Evolutionary conservation across 1,140 invertebrate species (phyloP).

Genomic region (Delia radicum): DNA sequence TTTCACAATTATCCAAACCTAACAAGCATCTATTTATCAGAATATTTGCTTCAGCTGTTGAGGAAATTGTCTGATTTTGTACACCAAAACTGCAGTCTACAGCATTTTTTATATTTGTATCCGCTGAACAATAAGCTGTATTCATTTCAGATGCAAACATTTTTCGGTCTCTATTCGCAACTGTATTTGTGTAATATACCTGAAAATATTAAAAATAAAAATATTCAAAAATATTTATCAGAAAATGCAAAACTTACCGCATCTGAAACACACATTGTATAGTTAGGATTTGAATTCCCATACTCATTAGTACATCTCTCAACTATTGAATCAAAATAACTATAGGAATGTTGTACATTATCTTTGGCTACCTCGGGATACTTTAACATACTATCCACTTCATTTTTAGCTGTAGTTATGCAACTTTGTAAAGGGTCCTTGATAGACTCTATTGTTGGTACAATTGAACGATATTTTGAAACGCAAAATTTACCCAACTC

Average conservation of each 20-base stretch:
- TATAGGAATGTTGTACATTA: background rate
- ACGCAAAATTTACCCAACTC: conserved; percentile 16
- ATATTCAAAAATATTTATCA: background rate
- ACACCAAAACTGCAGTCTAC: background rate
- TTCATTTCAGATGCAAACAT: background rate
- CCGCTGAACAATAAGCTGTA: background rate
- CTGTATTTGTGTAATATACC: background rate
- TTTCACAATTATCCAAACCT: background rate
- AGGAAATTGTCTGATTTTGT: background rate
- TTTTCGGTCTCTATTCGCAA: background rate
- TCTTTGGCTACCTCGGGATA: background rate
- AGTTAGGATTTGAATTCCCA: background rate
- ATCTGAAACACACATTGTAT: background rate
- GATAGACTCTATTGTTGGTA: background rate
- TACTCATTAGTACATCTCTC: background rate
- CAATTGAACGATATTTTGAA: background rate
- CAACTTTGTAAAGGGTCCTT: background rate
- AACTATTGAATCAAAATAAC: background rate
- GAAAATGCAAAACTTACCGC: background rate
- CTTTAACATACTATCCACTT: background rate
- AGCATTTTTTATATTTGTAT: background rate
- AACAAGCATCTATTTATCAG: background rate
- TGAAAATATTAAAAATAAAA: background rate
- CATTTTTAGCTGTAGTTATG: background rate
- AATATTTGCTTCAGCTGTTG: background rate